Evolutionary conservation across 2,113 vertebrate genomes (phyloP), one percentile per base, ranked within the genome.

Genomic region (Jaculus jaculus): DNA sequence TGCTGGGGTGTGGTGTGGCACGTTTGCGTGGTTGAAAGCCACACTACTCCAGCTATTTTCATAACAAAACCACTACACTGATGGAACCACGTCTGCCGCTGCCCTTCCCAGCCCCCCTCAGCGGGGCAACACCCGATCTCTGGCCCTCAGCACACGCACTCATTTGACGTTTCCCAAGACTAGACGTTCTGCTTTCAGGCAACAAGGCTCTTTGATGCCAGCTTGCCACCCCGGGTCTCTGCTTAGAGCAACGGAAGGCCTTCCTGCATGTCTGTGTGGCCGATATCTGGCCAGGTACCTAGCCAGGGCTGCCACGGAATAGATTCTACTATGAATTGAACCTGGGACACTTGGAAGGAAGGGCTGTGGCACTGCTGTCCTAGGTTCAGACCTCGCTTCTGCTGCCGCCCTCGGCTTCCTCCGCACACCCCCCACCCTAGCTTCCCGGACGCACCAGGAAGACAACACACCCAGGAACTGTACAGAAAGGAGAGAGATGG

Each of bases 1-100:
- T 28, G 60, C 81, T 8, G 0, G 63, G 39, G 88, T 78, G 94
- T 24, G 77, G 87, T 86, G 93, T 8, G 84, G 95, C 92, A n/a
- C 32, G 0, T 73, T 5, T n/a, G 81, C 65, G 13, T 15, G 42
- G 77, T 32, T 78, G 69, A 32, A 61, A 80, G 87, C 89, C 93
- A 91, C 61, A 42, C 13, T 0, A 23, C 0, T 5, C 84, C 58
- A 24, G 92, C 73, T 1, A 74, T 90, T 82, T 90, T 72, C 88
- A 71, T 54, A 73, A 78, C 28, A 47, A 71, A 68, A 85, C 61
- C 85, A 37, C 60, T 58, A 74, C 74, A 87, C 63, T 24, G 0
- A n/a, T 8, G 47, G 87, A 79, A 28, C 47, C 23, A n/a, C 2
- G 72, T 23, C 84, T 81, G 0, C 11, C 60, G n/a, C 0, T 1